phyloP scores from a whole-genome alignment of 2,113 vertebrate species.

The Leiothrix lutea region DNA sequence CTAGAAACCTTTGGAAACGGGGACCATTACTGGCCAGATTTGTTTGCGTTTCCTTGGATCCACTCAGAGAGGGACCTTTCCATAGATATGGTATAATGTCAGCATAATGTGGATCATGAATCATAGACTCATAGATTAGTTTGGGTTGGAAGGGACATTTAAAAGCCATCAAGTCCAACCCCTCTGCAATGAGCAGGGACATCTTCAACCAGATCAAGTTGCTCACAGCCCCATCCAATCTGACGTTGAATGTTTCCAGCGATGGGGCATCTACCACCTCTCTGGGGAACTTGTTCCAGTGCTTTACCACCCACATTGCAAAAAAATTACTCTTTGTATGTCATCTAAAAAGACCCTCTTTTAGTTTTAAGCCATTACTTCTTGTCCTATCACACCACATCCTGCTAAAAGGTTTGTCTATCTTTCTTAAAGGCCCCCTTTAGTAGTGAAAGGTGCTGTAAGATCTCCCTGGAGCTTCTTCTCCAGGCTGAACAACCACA shows the following conservation, averaged over 20 bases:
- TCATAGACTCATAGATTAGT: neutral
- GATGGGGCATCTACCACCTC: neutral
- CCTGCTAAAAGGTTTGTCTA: neutral
- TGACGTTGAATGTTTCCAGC: neutral
- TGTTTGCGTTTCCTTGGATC: neutral
- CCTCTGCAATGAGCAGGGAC: neutral
- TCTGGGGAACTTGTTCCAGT: neutral
- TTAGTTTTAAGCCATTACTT: neutral
- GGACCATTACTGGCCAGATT: neutral
- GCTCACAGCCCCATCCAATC: neutral
- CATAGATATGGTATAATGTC: neutral
- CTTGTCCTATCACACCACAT: neutral
- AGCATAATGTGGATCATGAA: neutral
- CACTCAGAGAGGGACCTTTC: neutral
- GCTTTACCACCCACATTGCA: neutral
- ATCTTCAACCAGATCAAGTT: neutral
- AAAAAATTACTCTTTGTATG: neutral
- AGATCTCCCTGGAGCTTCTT: neutral
- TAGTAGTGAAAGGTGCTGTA: neutral
- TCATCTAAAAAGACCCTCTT: neutral
- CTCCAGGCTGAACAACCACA: neutral
- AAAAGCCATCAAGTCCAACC: neutral
- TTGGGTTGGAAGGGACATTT: neutral
- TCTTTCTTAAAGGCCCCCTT: neutral
- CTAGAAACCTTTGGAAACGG: neutral